phyloP scores from a whole-genome alignment of 2,888 invertebrate species.

The Sthenelais limicola region DNA sequence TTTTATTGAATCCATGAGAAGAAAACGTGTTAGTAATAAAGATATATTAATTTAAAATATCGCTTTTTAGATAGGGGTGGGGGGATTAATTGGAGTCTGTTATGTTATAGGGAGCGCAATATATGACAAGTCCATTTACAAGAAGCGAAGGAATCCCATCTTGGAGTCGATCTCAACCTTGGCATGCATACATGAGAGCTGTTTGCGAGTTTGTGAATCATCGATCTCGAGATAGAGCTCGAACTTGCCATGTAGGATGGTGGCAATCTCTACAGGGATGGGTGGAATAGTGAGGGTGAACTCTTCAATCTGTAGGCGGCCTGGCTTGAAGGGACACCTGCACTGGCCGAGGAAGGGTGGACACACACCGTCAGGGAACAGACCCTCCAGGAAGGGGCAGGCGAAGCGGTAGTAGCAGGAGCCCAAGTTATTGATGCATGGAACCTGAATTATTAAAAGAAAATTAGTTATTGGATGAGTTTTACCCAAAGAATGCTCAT shows the following conservation, averaged over 20 bases:
- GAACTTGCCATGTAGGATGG: conserved; percentile 9
- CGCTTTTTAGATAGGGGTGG: no score
- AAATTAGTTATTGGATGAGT: no score
- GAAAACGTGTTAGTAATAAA: no score
- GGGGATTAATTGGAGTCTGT: no score
- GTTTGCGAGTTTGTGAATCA: not conserved
- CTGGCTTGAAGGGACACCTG: conserved; percentile 9
- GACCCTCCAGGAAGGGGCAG: conserved; percentile 38
- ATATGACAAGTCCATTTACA: no score
- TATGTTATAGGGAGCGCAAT: no score
- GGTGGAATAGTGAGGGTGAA: conserved; percentile 6
- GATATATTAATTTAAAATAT: no score
- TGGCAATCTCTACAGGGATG: not conserved
- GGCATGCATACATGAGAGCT: not conserved
- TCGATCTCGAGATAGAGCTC: not conserved
- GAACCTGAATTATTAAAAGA: no score
- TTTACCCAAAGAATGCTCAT: no score
- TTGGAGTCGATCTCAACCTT: not conserved
- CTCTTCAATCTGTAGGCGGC: not conserved
- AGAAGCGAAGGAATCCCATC: no score
- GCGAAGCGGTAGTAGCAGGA: conserved; percentile 46
- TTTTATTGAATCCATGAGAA: no score
- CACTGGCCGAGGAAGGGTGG: conserved; percentile 52
- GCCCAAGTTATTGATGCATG: conserved; percentile 48
- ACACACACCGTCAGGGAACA: conserved; percentile 55